Evolutionary conservation across 1,140 invertebrate genomes (phyloP), one percentile per base, ranked within the genome.

Genomic region (Wasmannia auropunctata): DNA sequence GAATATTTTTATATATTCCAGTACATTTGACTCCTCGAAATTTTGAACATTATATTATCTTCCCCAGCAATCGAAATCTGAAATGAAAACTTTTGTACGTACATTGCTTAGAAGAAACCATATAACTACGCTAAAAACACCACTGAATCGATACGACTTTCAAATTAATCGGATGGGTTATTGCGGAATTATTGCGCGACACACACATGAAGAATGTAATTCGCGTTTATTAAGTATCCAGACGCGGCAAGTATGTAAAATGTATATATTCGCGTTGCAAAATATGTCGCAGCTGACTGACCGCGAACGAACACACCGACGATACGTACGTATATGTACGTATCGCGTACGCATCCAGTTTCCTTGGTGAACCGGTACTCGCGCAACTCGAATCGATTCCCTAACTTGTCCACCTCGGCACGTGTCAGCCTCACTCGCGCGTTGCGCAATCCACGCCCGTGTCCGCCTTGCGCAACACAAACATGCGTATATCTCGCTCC

Each of bases 311-410:
- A 46, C 22, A 51, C 14, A 72, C 10, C 54, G 25, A 25, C 37
- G 49, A 31, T 14, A 46, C 16, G n/a, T 69, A 79, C 19, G 6
- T 46, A 28, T 63, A 43, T 43, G 37, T n/a, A 56, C 40, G 34
- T n/a, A n/a, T n/a, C n/a, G n/a, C n/a, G n/a, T n/a, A n/a, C 22
- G 65, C 22, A 25, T 80, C 37, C 37, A 58, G 65, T 81, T 81
- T 72, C 79, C 65, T 58, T 25, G 34, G 10, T 31, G 25, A 81
- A 72, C 51, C 67, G 37, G 25, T 83, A 19, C 25, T 19, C 40
- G 10, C 37, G 19, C 67, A 69, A 83, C 65, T 34, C 79, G 37
- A 19, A 81, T 81, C 79, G 65, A 81, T 81, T 43, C 65, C 5
- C 65, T 31, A 16, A 34, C 76, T 65, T 43, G 58, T 77, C 40